Base-by-base conservation (phyloP, 2,797 vertebrate genomes). In the Lophius americanus region DNA sequence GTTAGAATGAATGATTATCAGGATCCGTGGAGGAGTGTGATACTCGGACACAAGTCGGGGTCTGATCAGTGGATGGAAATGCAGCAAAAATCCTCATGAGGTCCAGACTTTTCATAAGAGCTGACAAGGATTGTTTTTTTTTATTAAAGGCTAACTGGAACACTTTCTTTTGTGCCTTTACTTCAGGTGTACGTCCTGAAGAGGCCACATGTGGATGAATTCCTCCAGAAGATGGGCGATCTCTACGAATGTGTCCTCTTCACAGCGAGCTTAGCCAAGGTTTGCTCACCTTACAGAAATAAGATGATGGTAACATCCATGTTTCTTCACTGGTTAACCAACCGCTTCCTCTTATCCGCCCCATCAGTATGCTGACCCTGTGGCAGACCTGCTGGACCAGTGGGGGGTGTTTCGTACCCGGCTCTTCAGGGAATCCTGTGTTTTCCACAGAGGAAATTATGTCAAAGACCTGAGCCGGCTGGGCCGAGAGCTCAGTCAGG, bases 401-500 rank as follows among this genome's bases (percentile, higher is more conserved):
- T 97, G 96, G 96, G 97, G 97, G 9, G 97, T 99, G 76, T 99
- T 99, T 87, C 95, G 95, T 46, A 93, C 95, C 49, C 94, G 98
- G 67, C 97, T 99, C 85, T 99, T 99, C 92, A 93, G 97, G 93
- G 98, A 99, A 93, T 99, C 98, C 41, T 99, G 98, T 67, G 97
- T 99, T 91, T 99, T 99, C 92, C 97, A 99, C 85, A 92, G 97
- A 75, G 98, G 98, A 72, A 99, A 98, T 94, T 99, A 99, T 0
- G 98, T 99, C 85, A 99, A 99, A 94, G 98, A 99, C 93, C 95
- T 99, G 87, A 99, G 97, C 83, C 96, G 95, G 59, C 93, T 99
- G 78, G 98, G 98, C 66, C 94, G 98, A 78, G 96, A 97, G 87
- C 95, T 99, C 92, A 95, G 92, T 82, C 96, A 95, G 91, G 97